phyloP scores from a whole-genome alignment of 2,797 vertebrate species.

The Danio aesculapii region DNA sequence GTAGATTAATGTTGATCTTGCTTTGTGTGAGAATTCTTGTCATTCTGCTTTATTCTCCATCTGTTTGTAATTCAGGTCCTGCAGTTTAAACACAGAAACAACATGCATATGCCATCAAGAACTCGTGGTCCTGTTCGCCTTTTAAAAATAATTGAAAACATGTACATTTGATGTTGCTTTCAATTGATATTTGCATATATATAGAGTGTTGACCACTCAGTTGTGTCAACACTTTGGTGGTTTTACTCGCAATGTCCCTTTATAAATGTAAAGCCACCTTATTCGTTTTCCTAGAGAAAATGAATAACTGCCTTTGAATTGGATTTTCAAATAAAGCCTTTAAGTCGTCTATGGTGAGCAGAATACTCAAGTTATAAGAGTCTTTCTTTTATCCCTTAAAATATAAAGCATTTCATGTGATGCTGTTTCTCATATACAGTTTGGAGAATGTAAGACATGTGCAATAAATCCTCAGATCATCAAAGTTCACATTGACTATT shows the following conservation, averaged over 20 bases:
- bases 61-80: background rate
- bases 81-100: background rate
- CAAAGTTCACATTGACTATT: background rate
- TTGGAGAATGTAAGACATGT: background rate
- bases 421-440: background rate
- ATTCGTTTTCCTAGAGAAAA: background rate
- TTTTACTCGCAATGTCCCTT: background rate
- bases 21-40: background rate
- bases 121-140: background rate
- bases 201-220: background rate
- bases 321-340: background rate
- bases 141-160: background rate
- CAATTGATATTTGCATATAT: too few species aligned
- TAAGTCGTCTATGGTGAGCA: background rate
- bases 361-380: background rate
- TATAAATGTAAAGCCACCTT: background rate
- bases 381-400: background rate
- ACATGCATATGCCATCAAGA: background rate
- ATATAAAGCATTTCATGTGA: background rate
- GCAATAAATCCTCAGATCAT: background rate
- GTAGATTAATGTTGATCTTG: background rate
- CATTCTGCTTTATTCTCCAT: background rate
- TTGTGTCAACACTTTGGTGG: background rate
- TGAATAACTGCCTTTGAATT: background rate
- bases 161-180: background rate